Conservation (phyloP, 2,797 vertebrate genomes). For the Peromyscus aztecus region DNA sequence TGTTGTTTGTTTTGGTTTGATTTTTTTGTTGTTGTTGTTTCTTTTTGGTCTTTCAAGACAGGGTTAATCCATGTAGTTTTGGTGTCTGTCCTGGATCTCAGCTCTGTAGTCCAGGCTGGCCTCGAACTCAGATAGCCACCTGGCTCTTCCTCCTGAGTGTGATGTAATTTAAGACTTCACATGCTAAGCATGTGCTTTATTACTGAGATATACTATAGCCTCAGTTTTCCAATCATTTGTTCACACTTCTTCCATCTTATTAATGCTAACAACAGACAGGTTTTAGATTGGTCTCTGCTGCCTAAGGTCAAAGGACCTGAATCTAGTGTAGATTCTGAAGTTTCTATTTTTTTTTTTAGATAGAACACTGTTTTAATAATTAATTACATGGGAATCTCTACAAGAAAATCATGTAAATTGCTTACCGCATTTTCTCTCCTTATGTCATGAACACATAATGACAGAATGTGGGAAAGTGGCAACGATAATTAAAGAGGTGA, state of each 20-base stretch:
- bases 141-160: too few species aligned
- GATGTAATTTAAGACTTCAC: neutral
- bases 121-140: too few species aligned
- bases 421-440: neutral
- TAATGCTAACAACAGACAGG: neutral
- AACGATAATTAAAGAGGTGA: neutral
- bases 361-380: neutral
- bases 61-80: too few species aligned
- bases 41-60: neutral
- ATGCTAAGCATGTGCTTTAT: neutral
- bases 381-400: neutral
- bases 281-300: slow-evolving; percentile 21
- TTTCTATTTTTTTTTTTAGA: neutral
- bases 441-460: neutral
- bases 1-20: too few species aligned
- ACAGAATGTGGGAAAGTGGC: neutral
- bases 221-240: neutral
- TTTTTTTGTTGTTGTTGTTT: neutral
- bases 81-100: too few species aligned
- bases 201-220: neutral
- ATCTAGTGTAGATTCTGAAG: neutral
- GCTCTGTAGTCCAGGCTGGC: too few species aligned
- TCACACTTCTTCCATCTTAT: neutral
- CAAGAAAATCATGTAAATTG: neutral
- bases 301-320: slow-evolving; percentile 27